phyloP scores from a whole-genome alignment of 1,140 invertebrate genomes.

The Zaprionus capensis region DNA sequence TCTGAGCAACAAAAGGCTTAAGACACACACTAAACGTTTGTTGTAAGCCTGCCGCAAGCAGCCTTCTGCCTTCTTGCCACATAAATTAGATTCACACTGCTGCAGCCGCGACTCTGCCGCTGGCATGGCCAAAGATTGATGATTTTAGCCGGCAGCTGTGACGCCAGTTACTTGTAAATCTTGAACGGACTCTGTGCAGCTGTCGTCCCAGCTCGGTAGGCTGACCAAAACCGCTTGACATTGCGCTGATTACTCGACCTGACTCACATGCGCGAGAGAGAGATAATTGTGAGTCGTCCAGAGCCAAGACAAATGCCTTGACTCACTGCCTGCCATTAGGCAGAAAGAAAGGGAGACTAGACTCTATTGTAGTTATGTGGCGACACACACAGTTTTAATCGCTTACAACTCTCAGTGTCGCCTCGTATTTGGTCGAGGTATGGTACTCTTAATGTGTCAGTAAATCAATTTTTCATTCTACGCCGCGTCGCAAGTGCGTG shows the following conservation, averaged over 20 bases:
- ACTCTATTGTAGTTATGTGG: conserved; percentile 5
- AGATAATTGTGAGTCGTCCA: conserved; percentile 15
- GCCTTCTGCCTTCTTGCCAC: conserved; percentile 32
- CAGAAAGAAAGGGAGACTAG: not conserved
- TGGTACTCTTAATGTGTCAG: conserved; percentile 26
- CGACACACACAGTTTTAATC: conserved; percentile 69
- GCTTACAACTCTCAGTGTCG: conserved; percentile 24
- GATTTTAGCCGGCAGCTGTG: conserved; percentile 62
- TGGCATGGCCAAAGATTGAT: conserved; percentile 60
- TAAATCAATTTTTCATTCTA: conserved; percentile 51
- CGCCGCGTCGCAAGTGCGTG: not conserved
- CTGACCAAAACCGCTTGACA: conserved; percentile 58
- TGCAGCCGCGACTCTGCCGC: not conserved
- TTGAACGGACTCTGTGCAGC: conserved; percentile 33
- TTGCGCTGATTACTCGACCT: conserved; percentile 63
- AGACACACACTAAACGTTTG: conserved; percentile 25
- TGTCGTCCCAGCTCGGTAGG: conserved; percentile 17
- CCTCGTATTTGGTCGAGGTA: not conserved
- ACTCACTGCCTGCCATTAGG: conserved; percentile 78
- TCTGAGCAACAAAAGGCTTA: conserved; percentile 39
- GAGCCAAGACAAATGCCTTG: conserved; percentile 32
- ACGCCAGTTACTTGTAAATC: conserved; percentile 65
- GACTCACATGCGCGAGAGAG: conserved; percentile 42
- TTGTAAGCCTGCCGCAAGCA: conserved; percentile 10
- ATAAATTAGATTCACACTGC: conserved; percentile 66